Conservation (phyloP, 2,797 vertebrate species). For the Acrossocheilus fasciatus region DNA sequence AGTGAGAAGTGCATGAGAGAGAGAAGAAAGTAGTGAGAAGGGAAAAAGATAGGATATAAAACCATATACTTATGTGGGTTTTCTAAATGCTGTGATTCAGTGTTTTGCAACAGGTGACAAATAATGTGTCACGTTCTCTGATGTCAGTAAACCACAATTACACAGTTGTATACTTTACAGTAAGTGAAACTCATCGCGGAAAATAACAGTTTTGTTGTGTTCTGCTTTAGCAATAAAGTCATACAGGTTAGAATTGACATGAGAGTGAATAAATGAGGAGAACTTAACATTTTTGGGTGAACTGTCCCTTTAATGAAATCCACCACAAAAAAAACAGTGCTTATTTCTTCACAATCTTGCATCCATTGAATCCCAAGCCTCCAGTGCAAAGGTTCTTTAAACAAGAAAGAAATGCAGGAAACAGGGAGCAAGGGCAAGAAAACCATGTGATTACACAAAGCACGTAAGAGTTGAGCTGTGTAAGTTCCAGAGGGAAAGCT, state of each 20-base stretch:
- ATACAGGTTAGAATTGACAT: neutral
- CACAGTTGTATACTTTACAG: neutral
- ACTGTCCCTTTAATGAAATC: neutral
- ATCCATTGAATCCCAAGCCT: conserved; percentile 3
- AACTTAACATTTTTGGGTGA: neutral
- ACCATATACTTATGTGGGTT: neutral
- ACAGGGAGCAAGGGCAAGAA: neutral
- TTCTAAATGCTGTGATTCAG: neutral
- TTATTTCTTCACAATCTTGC: conserved; percentile 6
- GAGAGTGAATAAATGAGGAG: neutral
- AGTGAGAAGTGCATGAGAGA: neutral
- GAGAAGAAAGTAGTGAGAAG: neutral
- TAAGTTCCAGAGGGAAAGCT: conserved; percentile 26
- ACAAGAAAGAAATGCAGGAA: conserved; percentile 25
- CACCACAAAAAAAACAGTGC: neutral
- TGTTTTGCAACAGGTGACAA: neutral
- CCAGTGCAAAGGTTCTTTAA: neutral
- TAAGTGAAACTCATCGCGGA: neutral
- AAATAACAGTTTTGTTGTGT: neutral
- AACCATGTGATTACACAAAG: conserved; percentile 31
- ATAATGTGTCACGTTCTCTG: neutral
- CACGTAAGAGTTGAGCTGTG: conserved; percentile 34
- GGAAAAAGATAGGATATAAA: neutral
- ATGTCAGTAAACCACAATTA: neutral
- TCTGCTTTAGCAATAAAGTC: neutral